These are phyloP conservation scores for Atethmia centrago DNA, from an alignment of 2,888 invertebrate species.

Conservation along the genomic window DNA sequence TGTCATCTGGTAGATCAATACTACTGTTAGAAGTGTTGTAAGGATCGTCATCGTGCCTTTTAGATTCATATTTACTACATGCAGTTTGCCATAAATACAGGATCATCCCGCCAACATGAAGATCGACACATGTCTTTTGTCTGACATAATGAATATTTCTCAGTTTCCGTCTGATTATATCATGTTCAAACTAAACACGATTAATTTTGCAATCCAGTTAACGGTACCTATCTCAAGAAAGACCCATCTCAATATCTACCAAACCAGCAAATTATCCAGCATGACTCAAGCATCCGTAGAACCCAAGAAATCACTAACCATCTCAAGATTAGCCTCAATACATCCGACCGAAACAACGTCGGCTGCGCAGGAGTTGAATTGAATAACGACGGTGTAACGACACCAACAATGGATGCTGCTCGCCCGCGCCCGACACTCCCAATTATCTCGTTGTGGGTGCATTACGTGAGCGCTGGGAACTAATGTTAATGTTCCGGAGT, in stretches of 20 bases:
- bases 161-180: background rate
- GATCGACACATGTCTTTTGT: too few species aligned
- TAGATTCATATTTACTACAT: background rate
- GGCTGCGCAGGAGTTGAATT: slow-evolving; percentile 84
- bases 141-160: background rate
- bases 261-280: slow-evolving; percentile 42
- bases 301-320: slow-evolving; percentile 64
- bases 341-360: slow-evolving; percentile 82
- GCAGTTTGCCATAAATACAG: background rate
- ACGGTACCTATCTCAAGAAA: background rate
- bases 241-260: slow-evolving; percentile 25
- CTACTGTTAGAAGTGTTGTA: too few species aligned
- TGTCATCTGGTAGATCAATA: too few species aligned
- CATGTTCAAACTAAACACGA: slow-evolving; percentile 1
- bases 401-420: slow-evolving; percentile 85
- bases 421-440: slow-evolving; percentile 74
- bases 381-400: slow-evolving; percentile 89
- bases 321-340: slow-evolving; percentile 82
- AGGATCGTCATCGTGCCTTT: too few species aligned
- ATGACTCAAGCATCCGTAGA: slow-evolving; percentile 61
- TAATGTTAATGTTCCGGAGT: slow-evolving; percentile 71
- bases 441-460: slow-evolving; percentile 86
- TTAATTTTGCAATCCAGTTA: background rate
- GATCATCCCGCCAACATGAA: too few species aligned
- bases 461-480: slow-evolving; percentile 84